Conservation (phyloP, 2,113 vertebrate genomes). For the Hippocampus zosterae region DNA sequence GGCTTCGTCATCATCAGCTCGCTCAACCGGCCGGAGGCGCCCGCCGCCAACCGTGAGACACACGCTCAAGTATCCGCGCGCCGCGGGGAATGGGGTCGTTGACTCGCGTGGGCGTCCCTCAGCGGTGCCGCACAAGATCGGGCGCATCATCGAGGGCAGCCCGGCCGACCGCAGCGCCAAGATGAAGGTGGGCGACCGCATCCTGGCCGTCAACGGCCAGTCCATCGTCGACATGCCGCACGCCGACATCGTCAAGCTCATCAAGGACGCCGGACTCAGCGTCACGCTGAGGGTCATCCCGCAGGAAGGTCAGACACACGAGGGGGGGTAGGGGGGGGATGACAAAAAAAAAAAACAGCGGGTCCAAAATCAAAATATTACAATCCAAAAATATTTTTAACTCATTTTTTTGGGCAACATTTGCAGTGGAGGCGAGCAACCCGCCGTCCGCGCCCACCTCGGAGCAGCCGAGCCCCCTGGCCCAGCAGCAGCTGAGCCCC, state of each 20-base stretch:
- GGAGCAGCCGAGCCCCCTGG: conserved; percentile 92
- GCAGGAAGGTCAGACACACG: conserved; percentile 86
- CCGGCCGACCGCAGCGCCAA: conserved; percentile 93
- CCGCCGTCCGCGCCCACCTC: conserved; percentile 87
- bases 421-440: conserved; percentile 82
- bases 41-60: conserved; percentile 83
- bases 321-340: background rate
- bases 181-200: conserved; percentile 96
- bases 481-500: conserved; percentile 86
- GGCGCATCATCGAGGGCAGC: conserved; percentile 96
- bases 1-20: conserved; percentile 99
- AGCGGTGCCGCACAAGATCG: conserved; percentile 98
- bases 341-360: no score
- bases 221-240: conserved; percentile 97
- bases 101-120: conserved; percentile 17
- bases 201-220: conserved; percentile 94
- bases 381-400: no score
- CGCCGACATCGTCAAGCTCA: conserved; percentile 97
- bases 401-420: no score
- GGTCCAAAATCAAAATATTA: no score
- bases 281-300: conserved; percentile 95
- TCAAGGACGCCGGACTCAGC: conserved; percentile 96
- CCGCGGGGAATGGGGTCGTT: conserved; percentile 31
- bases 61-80: background rate
- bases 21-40: conserved; percentile 87